Base-by-base conservation (phyloP, 2,797 vertebrate genomes). In the Semaprochilodus insignis region DNA sequence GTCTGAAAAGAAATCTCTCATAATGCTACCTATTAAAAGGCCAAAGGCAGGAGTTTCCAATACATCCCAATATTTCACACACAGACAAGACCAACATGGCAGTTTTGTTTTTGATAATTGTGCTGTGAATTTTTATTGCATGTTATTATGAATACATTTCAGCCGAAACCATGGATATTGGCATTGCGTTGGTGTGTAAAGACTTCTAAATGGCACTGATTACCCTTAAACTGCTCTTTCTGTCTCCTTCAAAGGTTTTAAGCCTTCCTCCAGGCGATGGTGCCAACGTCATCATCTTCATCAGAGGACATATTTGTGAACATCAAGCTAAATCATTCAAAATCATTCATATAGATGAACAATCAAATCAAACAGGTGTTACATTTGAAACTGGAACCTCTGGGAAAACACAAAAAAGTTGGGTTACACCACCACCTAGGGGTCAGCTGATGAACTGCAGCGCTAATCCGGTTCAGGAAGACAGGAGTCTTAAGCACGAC, bases 41-140 rank as follows among this genome's bases (percentile, higher is more conserved):
- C 10, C 44, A 5, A 48, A 48, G 44, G 10, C 44, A 13, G 44
- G 8, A 48, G 44, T 48, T 48, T 13, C 10, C 8, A 48, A 48
- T 13, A 13, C 8, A 5, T 10, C 10, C 44, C 44, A 62, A 7
- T 21, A 23, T 1, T 54, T 69, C 10, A 31, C 1, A 27, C 14
- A 75, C 7, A 75, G 55, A 79, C 74, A 76, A 72, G 60, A 62
- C 15, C 81, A 80, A 83, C 62, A 44, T 57, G 69, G 19, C 67
- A 83, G 17, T 31, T 63, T 69, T 59, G 76, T 80, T 78, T 78
- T 83, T 72, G 72, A 80, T 77, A 85, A 88, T 92, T 92, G 91
- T 91, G 93, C 85, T 88, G 89, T 83, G 27, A 44, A 78, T 80
- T 92, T 94, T 95, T 96, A 95, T 96, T 96, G 94, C 94, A 94